Percentiles rank a stretch among this genome's conserved stretches.
phyloP scores from a whole-genome alignment of 2,888 invertebrate species.

The Smittia aterrima region DNA sequence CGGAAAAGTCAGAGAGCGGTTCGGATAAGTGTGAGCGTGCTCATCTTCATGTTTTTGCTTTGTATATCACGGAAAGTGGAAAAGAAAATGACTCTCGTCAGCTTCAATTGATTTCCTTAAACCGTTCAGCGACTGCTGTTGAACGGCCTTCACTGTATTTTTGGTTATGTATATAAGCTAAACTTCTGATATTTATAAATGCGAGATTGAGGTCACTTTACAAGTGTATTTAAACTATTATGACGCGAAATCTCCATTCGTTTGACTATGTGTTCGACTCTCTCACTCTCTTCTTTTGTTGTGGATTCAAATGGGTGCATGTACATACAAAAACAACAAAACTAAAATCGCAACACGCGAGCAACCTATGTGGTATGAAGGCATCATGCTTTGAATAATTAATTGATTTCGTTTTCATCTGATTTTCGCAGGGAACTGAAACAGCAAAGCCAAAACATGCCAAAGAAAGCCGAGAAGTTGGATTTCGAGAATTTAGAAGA shows the following conservation, averaged over 20 bases:
- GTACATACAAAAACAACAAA: not conserved
- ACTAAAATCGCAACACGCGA: constrained; percentile 12
- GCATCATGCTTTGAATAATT: not conserved
- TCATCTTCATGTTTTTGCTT: not conserved
- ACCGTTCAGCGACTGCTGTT: constrained; percentile 7
- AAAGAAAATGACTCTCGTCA: constrained; percentile 27
- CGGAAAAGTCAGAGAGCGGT: not conserved
- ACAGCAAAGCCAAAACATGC: constrained; percentile 28
- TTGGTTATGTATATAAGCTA: constrained; percentile 3
- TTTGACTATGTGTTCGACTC: not conserved
- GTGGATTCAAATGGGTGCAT: not conserved
- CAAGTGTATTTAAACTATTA: constrained; percentile 41
- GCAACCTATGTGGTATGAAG: not conserved
- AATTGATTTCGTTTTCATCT: constrained; percentile 15
- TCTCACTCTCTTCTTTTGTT: not conserved
- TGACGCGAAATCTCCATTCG: constrained; percentile 25
- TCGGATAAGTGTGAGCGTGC: not conserved
- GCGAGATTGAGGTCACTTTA: constrained; percentile 37
- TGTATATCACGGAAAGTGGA: constrained; percentile 28
- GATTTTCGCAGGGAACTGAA: not conserved
- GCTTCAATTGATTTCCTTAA: constrained; percentile 40
- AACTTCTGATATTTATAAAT: constrained; percentile 20
- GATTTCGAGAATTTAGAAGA: constrained; percentile 38
- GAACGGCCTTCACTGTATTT: not conserved
- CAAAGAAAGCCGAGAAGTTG: constrained; percentile 35